Evolutionary conservation across 2,113 vertebrate species (phyloP).

Genomic region (Smithornis capensis): DNA sequence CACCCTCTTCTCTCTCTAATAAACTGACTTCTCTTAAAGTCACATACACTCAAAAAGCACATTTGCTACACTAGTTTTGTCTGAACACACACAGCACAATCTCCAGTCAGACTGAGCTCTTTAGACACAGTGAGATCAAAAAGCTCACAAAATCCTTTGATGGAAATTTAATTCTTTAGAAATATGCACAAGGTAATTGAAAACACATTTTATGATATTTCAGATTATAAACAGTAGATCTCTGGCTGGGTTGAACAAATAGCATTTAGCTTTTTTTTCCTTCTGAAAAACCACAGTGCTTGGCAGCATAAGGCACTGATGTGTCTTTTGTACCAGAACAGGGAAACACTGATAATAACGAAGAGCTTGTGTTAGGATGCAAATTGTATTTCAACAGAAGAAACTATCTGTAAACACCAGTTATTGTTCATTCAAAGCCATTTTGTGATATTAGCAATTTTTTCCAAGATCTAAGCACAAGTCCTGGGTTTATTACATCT

Average conservation of each 20-base stretch:
- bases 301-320: not conserved
- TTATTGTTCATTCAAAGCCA: not conserved
- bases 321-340: not conserved
- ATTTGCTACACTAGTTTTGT: not conserved
- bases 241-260: conserved; percentile 60
- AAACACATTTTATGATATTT: conserved; percentile 67
- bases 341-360: not conserved
- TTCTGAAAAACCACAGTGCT: conserved; percentile 47
- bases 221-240: conserved; percentile 55
- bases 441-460: not conserved
- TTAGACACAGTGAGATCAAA: conserved; percentile 68
- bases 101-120: conserved; percentile 44
- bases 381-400: not conserved
- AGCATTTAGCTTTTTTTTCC: conserved; percentile 48
- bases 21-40: not conserved
- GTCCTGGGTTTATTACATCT: not conserved
- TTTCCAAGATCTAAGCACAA: not conserved
- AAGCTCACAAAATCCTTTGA: conserved; percentile 68
- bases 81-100: conserved; percentile 37
- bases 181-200: conserved; percentile 72
- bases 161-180: conserved; percentile 74
- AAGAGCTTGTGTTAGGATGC: not conserved
- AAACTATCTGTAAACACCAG: not conserved
- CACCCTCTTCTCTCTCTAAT: not conserved
- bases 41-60: conserved; percentile 5